phyloP scores from a whole-genome alignment of 2,797 vertebrate species.

The Chrosomus eos region DNA sequence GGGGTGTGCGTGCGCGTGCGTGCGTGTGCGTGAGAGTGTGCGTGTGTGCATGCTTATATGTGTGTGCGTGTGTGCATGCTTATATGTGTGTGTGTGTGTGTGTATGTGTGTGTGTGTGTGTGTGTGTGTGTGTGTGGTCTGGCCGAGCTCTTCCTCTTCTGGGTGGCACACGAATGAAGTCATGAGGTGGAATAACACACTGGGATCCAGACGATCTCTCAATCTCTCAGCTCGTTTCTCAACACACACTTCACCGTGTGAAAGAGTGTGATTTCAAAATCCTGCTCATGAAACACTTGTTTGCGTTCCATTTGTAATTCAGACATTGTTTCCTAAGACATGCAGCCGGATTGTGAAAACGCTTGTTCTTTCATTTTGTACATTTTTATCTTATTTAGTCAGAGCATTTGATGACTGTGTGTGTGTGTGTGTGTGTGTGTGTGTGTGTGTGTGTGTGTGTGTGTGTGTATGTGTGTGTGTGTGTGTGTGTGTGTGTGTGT shows the following conservation, averaged over 20 bases:
- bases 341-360: background rate
- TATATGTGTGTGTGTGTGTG: too few relatives aligned
- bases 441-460: background rate
- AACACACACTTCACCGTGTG: background rate
- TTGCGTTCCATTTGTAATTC: background rate
- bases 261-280: conserved; percentile 21
- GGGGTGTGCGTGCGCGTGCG: too few relatives aligned
- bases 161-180: conserved; percentile 51
- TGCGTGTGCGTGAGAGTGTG: too few relatives aligned
- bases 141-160: conserved; percentile 31
- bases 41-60: too few relatives aligned
- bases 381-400: background rate
- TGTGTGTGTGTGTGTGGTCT: conserved; percentile 1
- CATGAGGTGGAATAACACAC: conserved; percentile 41
- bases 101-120: background rate
- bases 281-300: background rate
- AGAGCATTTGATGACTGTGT: background rate
- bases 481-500: background rate
- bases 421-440: background rate
- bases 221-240: conserved; percentile 1
- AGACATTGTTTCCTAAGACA: background rate
- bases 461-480: background rate
- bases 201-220: background rate
- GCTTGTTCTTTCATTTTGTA: background rate
- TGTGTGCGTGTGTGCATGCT: too few relatives aligned